A percentile compares a stretch with the other conserved stretches of the same genome.
These are phyloP conservation scores for Xyrichtys novacula DNA, from an alignment of 2,797 vertebrate genomes.

Conservation along the genomic window DNA sequence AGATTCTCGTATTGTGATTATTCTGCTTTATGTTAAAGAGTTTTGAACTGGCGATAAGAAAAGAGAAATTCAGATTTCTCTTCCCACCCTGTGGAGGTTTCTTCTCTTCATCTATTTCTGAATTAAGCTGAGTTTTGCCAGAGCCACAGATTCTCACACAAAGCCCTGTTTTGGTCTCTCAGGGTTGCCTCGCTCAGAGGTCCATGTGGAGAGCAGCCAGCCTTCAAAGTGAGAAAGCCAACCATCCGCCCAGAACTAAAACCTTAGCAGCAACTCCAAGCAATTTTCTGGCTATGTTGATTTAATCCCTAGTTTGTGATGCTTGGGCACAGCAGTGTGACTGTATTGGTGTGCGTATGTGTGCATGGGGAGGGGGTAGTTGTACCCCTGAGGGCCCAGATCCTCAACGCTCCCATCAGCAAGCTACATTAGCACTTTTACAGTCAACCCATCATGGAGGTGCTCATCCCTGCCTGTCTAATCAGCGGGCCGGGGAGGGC, in stretches of 20 bases:
- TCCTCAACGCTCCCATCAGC: conserved; percentile 64
- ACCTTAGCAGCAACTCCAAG: conserved; percentile 80
- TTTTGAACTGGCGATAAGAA: conserved; percentile 24
- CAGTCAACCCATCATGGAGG: conserved; percentile 66
- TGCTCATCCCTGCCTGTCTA: conserved; percentile 75
- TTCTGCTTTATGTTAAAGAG: conserved; percentile 48
- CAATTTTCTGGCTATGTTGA: conserved; percentile 85
- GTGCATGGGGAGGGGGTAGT: not conserved
- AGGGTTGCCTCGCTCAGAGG: conserved; percentile 64
- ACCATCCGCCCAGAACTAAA: conserved; percentile 84
- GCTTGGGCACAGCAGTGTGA: conserved; percentile 64
- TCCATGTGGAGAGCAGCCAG: conserved; percentile 82
- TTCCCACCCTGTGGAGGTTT: conserved; percentile 37
- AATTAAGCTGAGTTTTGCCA: conserved; percentile 58
- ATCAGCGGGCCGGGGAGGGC: conserved; percentile 46
- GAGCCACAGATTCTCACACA: conserved; percentile 70
- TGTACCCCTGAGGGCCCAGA: conserved; percentile 56
- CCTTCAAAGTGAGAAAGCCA: conserved; percentile 81
- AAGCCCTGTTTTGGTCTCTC: conserved; percentile 72
- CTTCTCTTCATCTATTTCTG: conserved; percentile 64
- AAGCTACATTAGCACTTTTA: conserved; percentile 64
- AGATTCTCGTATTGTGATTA: conserved; percentile 52
- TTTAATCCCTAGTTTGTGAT: conserved; percentile 83
- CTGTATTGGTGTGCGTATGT: conserved; percentile 34
- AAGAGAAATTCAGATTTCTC: conserved; percentile 47